Evolutionary conservation across 2,888 invertebrate species (phyloP).

Genomic region (Pachliopta kotzebuea): DNA sequence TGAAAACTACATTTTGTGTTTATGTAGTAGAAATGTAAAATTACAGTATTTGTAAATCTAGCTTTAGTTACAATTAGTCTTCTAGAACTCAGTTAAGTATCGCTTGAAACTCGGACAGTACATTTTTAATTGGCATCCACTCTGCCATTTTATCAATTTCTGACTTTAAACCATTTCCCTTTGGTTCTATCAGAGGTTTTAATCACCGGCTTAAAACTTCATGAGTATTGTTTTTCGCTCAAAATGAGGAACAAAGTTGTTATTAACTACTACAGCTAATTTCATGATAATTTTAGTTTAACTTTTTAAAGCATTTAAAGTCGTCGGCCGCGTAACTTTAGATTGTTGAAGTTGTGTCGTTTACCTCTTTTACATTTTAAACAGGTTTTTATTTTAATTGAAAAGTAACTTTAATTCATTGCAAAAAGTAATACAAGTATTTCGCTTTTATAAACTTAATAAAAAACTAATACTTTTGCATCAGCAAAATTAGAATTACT

Average conservation of each 20-base stretch:
- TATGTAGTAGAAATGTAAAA: background rate
- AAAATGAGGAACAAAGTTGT: conserved; percentile 22
- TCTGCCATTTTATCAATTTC: conserved; percentile 1
- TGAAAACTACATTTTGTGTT: background rate
- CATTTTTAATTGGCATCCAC: conserved; percentile 2
- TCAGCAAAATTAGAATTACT: no score
- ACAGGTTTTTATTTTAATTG: background rate
- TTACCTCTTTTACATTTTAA: background rate
- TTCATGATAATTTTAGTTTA: conserved; percentile 19
- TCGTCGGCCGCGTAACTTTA: background rate
- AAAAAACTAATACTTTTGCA: no score
- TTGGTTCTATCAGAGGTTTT: conserved; percentile 18
- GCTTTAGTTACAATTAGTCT: background rate
- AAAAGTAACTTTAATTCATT: no score
- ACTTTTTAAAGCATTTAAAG: conserved; percentile 1
- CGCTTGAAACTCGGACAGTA: background rate
- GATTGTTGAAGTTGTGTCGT: conserved; percentile 15
- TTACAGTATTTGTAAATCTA: background rate
- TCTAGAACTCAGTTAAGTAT: background rate
- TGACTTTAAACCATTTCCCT: conserved; percentile 2
- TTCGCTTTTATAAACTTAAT: no score
- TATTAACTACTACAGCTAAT: conserved; percentile 23
- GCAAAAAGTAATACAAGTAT: no score
- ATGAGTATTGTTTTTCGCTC: conserved; percentile 1
- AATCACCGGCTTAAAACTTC: conserved; percentile 28